Conservation (phyloP, 1,140 invertebrate genomes). For the Drosophila novamexicana region DNA sequence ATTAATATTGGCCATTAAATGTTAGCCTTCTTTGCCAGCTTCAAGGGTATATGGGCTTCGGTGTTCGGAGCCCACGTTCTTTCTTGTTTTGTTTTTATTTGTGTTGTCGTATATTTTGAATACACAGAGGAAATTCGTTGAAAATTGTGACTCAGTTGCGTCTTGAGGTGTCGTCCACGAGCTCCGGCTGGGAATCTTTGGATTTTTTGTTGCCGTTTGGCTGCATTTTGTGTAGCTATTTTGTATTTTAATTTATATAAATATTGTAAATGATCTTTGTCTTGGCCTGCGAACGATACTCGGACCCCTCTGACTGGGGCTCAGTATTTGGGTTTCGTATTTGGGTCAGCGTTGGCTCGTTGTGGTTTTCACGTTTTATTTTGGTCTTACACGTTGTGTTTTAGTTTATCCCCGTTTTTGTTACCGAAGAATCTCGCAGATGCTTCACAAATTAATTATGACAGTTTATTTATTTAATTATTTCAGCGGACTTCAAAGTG, state of each 20-base stretch:
- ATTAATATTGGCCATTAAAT: too few relatives aligned
- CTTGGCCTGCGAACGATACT: constrained; percentile 3
- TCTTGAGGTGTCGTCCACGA: constrained; percentile 18
- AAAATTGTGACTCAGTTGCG: constrained; percentile 46
- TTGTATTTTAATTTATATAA: constrained; percentile 43
- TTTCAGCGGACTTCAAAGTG: constrained; percentile 64
- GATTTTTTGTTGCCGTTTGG: constrained; percentile 11
- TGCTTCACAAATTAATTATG: constrained; percentile 76
- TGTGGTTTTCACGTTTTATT: constrained; percentile 41
- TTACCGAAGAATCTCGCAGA: constrained; percentile 41
- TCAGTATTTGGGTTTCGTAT: constrained; percentile 32
- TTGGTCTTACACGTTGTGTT: constrained; percentile 19
- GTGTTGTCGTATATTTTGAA: constrained; percentile 2
- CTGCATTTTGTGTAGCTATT: constrained; percentile 38
- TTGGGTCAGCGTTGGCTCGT: constrained; percentile 40
- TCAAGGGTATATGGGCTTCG: constrained; percentile 20
- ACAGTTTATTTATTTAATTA: constrained; percentile 83
- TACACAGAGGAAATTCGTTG: constrained; percentile 28
- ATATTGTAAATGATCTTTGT: constrained; percentile 41
- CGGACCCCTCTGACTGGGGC: background rate
- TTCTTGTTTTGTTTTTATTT: constrained; percentile 9
- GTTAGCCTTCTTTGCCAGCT: too few relatives aligned
- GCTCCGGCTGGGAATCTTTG: background rate
- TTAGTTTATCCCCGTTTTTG: constrained; percentile 30
- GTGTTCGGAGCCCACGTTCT: constrained; percentile 21